Base-by-base conservation (phyloP, 2,113 vertebrate species). In the Columbina picui region DNA sequence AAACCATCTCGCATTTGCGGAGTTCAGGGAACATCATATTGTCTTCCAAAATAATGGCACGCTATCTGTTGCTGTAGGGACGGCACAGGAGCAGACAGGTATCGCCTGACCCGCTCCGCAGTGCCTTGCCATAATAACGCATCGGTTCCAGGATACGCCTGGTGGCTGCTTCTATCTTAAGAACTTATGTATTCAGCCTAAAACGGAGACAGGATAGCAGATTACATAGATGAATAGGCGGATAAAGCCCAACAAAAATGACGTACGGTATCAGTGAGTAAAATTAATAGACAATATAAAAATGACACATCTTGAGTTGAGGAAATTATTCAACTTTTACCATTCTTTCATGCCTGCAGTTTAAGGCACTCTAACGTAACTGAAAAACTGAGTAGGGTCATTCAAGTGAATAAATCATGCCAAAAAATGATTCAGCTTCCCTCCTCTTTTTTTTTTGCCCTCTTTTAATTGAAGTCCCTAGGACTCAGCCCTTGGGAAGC, bases 351-450 rank as follows among this genome's bases (percentile, higher is more conserved):
- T 86, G 87, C 43, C 52, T 92, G 67, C 73, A 91, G 84, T 92
- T 85, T 70, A 87, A 95, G 67, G 34, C 50, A 71, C 60, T 84
- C 57, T 68, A 90, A 89, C 93, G 75, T 81, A 86, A 92, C 55
- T 84, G 83, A 79, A 89, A 82, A 96, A 88, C 79, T 92, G 82
- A 87, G 53, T 84, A 80, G 3, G 94, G 84, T 92, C 93, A 97
- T 53, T 95, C 91, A 91, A 87, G 94, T 76, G 71, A 96, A 94
- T 79, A 96, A 81, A 93, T 90, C 73, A 79, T 89, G 95, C 92
- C 96, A 97, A 93, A 91, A 96, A 91, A 88, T 97, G 97, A 97
- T 81, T 98, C 97, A 96, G 76, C 76, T 97, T 98, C 95, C 96
- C 85, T 68, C 22, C 2, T 45, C 43, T 50, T 39, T 50, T 68